Evolutionary conservation across 2,797 vertebrate species (phyloP).

Genomic region (Nannoperca australis): DNA sequence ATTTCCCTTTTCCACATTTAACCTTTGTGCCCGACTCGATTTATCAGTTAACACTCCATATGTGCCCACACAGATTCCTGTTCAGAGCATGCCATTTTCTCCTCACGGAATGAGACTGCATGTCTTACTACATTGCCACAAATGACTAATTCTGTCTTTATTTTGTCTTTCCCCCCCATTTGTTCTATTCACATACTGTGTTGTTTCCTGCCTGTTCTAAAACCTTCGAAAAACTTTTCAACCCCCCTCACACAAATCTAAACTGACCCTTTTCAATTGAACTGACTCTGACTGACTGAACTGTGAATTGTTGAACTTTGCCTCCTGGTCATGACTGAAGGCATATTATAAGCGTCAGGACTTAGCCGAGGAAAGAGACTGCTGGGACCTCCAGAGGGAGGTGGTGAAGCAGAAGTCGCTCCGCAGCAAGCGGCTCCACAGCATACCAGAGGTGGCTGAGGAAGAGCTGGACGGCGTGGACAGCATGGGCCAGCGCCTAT

Average conservation of each 20-base stretch:
- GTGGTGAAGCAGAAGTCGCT: constrained; percentile 90
- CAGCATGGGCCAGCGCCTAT: constrained; percentile 78
- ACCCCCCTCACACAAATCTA: constrained; percentile 68
- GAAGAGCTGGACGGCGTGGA: constrained; percentile 89
- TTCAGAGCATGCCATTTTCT: constrained; percentile 90
- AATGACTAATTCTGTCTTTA: constrained; percentile 99
- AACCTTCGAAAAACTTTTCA: constrained; percentile 80
- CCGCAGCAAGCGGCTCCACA: constrained; percentile 94
- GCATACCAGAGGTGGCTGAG: constrained; percentile 97
- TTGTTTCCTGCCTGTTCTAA: constrained; percentile 88
- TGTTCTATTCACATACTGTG: constrained; percentile 88
- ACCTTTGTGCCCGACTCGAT: constrained; percentile 56
- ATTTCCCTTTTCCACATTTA: constrained; percentile 20
- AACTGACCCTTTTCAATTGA: constrained; percentile 74
- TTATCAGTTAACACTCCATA: constrained; percentile 58
- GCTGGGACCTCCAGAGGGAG: constrained; percentile 91
- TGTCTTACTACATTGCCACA: constrained; percentile 90
- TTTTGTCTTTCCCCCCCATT: constrained; percentile 90
- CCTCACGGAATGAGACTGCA: constrained; percentile 91
- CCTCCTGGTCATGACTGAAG: constrained; percentile 78
- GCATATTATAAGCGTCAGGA: constrained; percentile 90
- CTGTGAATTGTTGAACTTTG: constrained; percentile 67
- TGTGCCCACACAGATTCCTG: constrained; percentile 86
- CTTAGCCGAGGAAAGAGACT: constrained; percentile 86
- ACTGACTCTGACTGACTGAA: constrained; percentile 70